Evolutionary conservation across 2,888 invertebrate genomes (phyloP).

Genomic region (Branchellion lobata): DNA sequence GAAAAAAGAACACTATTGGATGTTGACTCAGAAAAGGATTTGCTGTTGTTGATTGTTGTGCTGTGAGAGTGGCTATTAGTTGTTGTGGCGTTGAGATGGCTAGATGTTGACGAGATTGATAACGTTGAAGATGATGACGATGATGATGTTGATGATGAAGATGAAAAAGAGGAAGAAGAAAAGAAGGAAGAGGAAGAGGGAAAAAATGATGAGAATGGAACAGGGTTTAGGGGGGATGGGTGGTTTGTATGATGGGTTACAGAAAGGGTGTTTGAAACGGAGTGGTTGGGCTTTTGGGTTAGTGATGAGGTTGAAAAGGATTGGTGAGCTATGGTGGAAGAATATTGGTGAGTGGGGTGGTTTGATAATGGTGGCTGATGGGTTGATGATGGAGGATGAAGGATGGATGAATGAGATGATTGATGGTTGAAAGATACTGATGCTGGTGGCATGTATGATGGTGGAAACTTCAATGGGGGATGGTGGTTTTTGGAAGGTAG

Average conservation of each 20-base stretch:
- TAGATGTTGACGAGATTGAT: slow-evolving; percentile 11
- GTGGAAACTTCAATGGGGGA: too few species aligned
- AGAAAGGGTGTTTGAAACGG: neutral
- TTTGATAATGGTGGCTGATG: too few species aligned
- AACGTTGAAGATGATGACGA: neutral
- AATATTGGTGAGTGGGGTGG: too few species aligned
- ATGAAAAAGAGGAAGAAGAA: neutral
- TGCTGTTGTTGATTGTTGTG: neutral
- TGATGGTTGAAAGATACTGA: too few species aligned
- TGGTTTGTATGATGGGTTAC: neutral
- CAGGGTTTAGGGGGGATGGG: neutral
- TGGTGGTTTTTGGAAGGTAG: too few species aligned
- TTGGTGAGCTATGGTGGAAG: too few species aligned
- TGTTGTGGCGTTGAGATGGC: neutral
- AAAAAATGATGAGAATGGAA: neutral
- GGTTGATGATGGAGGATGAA: too few species aligned
- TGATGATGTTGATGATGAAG: neutral
- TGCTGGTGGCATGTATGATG: too few species aligned
- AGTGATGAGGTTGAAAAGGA: too few species aligned
- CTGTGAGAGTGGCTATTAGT: neutral
- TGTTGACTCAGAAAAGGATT: too few species aligned
- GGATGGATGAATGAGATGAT: too few species aligned
- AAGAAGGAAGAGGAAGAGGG: neutral
- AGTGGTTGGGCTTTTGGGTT: neutral
- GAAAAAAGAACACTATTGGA: too few species aligned